phyloP scores from a whole-genome alignment of 2,113 vertebrate species.

The Cinclus cinclus region DNA sequence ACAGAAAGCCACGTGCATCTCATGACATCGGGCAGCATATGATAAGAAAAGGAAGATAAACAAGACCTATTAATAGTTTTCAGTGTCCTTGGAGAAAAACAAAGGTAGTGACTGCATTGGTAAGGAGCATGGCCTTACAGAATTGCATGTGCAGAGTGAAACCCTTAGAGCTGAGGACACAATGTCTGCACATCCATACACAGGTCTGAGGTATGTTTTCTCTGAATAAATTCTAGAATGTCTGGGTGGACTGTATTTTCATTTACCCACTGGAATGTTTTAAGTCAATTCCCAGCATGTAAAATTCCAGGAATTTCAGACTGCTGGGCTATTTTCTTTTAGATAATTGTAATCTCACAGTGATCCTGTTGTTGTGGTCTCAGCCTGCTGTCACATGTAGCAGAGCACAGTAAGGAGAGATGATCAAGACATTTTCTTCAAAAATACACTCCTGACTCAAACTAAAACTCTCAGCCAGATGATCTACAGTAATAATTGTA shows the following conservation, averaged over 20 bases:
- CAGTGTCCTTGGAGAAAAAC: background rate
- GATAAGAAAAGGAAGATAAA: background rate
- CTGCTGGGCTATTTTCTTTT: background rate
- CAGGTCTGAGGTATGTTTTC: background rate
- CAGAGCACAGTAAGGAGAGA: background rate
- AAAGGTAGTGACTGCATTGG: background rate
- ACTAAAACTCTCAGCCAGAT: background rate
- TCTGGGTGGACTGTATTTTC: background rate
- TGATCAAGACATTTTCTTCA: background rate
- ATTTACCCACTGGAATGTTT: background rate
- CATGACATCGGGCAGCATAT: background rate
- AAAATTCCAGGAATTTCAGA: background rate
- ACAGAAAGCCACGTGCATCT: accelerated
- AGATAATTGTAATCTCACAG: background rate
- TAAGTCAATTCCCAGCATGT: background rate
- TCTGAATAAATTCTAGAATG: background rate
- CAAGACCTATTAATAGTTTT: background rate
- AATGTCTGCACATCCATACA: too few species aligned
- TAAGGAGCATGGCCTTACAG: background rate
- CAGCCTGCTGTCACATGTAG: background rate
- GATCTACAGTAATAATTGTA: slow-evolving; percentile 11
- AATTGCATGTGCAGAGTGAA: background rate
- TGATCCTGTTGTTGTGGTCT: background rate
- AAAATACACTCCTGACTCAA: background rate
- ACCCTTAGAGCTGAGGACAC: background rate